Percentiles rank a stretch among this genome's conserved stretches.
Evolutionary conservation across 2,797 vertebrate species (phyloP).

Genomic region (Gila robusta): DNA sequence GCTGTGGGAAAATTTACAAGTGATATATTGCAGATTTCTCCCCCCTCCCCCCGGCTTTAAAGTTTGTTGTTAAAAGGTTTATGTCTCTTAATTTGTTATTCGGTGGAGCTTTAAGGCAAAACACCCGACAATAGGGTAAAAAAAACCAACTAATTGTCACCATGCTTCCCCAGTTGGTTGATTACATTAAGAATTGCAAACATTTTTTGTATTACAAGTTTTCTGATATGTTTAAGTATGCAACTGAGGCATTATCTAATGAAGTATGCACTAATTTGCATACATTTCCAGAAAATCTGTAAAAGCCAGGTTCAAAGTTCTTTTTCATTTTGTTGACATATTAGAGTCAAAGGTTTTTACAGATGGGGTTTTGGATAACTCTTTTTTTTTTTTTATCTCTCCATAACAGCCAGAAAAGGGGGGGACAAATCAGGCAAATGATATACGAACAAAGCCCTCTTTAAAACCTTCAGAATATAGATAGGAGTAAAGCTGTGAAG

Average conservation of each 20-base stretch:
- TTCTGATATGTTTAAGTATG: background rate
- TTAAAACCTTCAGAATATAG: background rate
- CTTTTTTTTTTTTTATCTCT: background rate
- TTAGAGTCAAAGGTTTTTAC: background rate
- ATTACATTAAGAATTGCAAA: background rate
- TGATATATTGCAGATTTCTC: background rate
- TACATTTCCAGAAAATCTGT: background rate
- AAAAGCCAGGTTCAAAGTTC: background rate
- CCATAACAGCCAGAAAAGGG: background rate
- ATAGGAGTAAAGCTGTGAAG: background rate
- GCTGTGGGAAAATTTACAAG: constrained; percentile 33
- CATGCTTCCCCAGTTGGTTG: background rate
- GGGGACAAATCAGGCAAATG: background rate
- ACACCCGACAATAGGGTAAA: background rate
- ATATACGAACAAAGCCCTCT: background rate
- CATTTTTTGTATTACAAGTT: background rate
- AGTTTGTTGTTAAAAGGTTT: background rate
- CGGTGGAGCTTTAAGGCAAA: background rate
- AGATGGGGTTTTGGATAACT: background rate
- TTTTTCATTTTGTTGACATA: background rate
- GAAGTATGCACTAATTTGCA: background rate
- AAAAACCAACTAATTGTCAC: background rate
- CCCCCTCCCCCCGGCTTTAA: background rate
- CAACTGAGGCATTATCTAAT: background rate
- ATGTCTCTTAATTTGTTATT: constrained; percentile 8